phyloP scores from a whole-genome alignment of 2,888 invertebrate species.

The Merodon equestris region DNA sequence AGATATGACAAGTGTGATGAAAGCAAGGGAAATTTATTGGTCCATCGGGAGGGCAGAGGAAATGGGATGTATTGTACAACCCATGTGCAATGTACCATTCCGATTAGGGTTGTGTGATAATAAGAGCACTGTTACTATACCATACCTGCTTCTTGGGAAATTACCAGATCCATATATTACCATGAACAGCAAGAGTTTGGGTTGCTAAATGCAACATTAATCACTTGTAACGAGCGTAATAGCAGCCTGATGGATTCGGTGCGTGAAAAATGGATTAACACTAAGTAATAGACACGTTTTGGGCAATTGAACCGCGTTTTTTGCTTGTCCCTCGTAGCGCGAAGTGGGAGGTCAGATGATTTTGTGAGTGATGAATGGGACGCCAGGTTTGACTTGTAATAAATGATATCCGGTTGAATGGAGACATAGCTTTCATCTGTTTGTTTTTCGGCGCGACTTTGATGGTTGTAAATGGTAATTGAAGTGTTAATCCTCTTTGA shows the following conservation, averaged over 20 bases:
- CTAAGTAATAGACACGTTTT: constrained; percentile 17
- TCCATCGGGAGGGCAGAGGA: constrained; percentile 29
- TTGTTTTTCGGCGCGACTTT: too few species aligned
- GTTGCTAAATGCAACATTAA: constrained; percentile 48
- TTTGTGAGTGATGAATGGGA: too few species aligned
- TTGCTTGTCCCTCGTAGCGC: too few species aligned
- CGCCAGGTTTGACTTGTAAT: constrained; percentile 10
- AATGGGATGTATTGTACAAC: constrained; percentile 7
- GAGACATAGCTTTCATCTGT: too few species aligned
- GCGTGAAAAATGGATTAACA: constrained; percentile 33
- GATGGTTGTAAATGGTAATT: too few species aligned
- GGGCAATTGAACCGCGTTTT: constrained; percentile 13
- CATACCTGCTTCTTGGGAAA: constrained; percentile 3
- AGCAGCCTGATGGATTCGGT: constrained; percentile 29
- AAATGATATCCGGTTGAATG: neutral
- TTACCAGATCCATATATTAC: constrained; percentile 17
- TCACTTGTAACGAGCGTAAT: constrained; percentile 36
- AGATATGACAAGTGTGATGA: constrained; percentile 23
- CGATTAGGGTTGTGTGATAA: constrained; percentile 12
- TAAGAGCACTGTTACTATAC: too few species aligned
- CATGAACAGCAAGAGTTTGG: constrained; percentile 23
- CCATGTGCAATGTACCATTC: constrained; percentile 4
- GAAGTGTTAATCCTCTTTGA: too few species aligned
- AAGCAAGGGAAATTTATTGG: constrained; percentile 39
- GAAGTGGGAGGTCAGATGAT: too few species aligned